These are phyloP conservation scores for Microdon myrmicae DNA, from an alignment of 2,888 invertebrate species.

Conservation along the genomic window DNA sequence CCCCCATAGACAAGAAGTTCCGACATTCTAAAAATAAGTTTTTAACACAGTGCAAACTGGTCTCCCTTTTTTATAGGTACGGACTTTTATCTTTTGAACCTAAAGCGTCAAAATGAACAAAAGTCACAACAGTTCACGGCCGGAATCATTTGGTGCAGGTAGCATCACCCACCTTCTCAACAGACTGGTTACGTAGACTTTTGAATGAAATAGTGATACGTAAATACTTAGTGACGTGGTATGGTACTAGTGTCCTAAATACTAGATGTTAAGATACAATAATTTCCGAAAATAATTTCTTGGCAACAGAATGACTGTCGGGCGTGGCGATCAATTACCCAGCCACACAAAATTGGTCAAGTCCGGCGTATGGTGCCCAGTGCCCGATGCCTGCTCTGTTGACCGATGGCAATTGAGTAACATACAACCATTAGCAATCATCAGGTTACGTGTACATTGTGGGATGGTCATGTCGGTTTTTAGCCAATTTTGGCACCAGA, in stretches of 20 bases:
- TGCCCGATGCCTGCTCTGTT: too few species aligned
- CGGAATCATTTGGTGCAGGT: constrained; percentile 16
- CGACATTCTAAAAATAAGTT: too few species aligned
- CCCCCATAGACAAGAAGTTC: too few species aligned
- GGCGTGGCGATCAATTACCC: constrained; percentile 25
- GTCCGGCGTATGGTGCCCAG: constrained; percentile 14
- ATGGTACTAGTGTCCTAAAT: constrained; percentile 18
- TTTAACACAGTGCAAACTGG: too few species aligned
- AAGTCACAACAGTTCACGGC: constrained; percentile 9
- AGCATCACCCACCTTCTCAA: constrained; percentile 15
- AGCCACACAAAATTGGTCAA: constrained; percentile 10
- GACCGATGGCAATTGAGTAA: too few species aligned
- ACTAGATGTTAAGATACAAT: constrained; percentile 11
- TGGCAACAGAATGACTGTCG: constrained; percentile 26
- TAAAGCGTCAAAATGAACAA: too few species aligned
- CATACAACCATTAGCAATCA: constrained; percentile 19
- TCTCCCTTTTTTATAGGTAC: too few species aligned
- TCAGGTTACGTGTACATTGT: constrained; percentile 27
- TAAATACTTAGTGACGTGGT: not conserved
- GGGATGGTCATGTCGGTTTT: constrained; percentile 20
- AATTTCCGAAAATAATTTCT: constrained; percentile 32
- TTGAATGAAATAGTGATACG: constrained; percentile 31
- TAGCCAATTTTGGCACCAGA: constrained; percentile 3
- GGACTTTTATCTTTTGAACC: too few species aligned
- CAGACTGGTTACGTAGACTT: constrained; percentile 6